Evolutionary conservation across 2,113 vertebrate species (phyloP), one percentile per base, ranked within the genome.

Genomic region (Eulacestoma nigropectus): DNA sequence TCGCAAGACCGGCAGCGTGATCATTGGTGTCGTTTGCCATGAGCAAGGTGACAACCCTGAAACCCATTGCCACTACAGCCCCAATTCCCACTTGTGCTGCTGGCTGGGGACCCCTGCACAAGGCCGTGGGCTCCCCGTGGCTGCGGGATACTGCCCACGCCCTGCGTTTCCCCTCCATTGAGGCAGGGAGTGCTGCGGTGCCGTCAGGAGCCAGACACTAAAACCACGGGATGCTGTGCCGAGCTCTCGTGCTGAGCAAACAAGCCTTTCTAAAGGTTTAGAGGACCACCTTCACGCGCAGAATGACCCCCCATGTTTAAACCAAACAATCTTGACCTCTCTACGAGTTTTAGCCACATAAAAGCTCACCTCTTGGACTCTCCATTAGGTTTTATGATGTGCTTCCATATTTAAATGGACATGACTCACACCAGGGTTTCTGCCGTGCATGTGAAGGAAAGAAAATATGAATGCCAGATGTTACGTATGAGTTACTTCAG

Each of bases 391-490:
- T 95, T 95, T 95, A 94, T 93, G 81, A 96, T 93, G 96, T 96
- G 89, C 89, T 96, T 88, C 95, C 96, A 96, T 97, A 95, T 97
- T 94, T 96, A 96, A 97, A 97, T 94, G 96, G 97, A 94, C 95
- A 60, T 91, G 93, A 96, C 94, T 96, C 95, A 93, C 94, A 91
- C 90, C 94, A 91, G 97, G 90, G 90, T 84, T 96, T 94, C 96
- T 95, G 89, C 75, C 0, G 4, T 83, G 72, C 70, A 32, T 33
- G 69, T 11, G 81, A 89, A 79, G 68, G 79, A 73, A 94, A 87
- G 92, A 76, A 89, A 77, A 96, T 93, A 97, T 96, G 91, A 96
- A 97, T 91, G 93, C 96, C 96, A 97, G 97, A 96, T 96, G 96
- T 96, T 93, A 78, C 0, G 7, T 89, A 22, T 35, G 56, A 85